Evolutionary conservation across 1,140 invertebrate species (phyloP), one percentile per base, ranked within the genome.

Genomic region (Hylaeus volcanicus): DNA sequence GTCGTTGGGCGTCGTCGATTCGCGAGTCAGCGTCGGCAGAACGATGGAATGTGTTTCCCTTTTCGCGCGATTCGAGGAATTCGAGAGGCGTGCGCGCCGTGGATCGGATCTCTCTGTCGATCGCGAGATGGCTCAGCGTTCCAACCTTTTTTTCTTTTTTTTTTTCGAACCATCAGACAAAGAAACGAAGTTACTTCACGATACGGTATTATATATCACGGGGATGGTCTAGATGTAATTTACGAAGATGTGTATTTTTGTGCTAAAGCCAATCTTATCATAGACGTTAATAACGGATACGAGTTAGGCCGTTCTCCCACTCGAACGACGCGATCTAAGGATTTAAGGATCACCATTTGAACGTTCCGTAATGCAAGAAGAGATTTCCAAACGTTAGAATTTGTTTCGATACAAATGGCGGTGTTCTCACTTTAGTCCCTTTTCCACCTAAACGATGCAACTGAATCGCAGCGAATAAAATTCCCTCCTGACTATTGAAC

Each of bases 181-280:
- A 11, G 51, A 51, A 51, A 51, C 51, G 9, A 45, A 37, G n/a
- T 39, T 48, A 63, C 2, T 26, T 77, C 53, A 70, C 74, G 61
- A 37, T 53, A 41, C n/a, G 15, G 61, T 69, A 74, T 26, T 61
- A 9, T 51, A 51, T 51, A 51, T 14, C 37, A 72, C 66, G 48
- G 70, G 48, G 60, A 74, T 68, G 76, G 66, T 86, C 65, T 85
- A 86, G 70, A 66, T 85, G 66, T 84, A 85, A 83, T 85, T 51
- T 85, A 83, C 64, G 77, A 83, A 85, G 86, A 76, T 87, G 85
- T 87, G 85, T 89, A 89, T 89, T 89, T 89, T 89, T 89, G 82
- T 87, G 89, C 83, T 89, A 82, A 77, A 87, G 63, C 86, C 83
- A 81, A 82, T 84, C 85, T 79, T 85, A 86, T 68, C 41, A 75